Percentiles rank a stretch among this genome's conserved stretches.
Conservation (phyloP, 2,113 vertebrate species). For the Nicator chloris region DNA sequence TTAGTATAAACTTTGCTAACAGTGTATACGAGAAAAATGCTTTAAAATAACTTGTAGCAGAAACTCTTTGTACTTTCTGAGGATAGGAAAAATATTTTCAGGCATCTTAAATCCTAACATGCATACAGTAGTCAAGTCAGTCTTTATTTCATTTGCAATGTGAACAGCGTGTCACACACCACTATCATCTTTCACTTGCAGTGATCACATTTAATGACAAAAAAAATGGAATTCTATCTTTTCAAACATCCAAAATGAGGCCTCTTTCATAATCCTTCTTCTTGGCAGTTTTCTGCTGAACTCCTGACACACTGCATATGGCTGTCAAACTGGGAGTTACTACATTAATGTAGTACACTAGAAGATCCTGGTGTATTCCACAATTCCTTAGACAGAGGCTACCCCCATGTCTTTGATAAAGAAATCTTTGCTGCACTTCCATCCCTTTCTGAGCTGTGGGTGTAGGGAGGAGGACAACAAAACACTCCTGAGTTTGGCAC, state of each 20-base stretch:
- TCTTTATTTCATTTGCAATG: background rate
- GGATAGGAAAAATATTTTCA: background rate
- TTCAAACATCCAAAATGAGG: background rate
- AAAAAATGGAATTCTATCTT: background rate
- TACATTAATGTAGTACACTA: accelerated
- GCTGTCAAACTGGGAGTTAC: background rate
- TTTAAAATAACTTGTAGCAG: background rate
- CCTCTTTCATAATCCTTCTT: background rate
- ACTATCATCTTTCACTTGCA: background rate
- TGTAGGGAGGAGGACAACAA: background rate
- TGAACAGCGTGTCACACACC: background rate
- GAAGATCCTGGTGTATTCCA: background rate
- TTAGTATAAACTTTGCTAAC: background rate
- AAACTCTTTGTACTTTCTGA: background rate
- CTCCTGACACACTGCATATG: background rate
- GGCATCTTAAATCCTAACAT: background rate
- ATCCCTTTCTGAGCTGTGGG: background rate
- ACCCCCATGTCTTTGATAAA: background rate
- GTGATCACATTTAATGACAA: background rate
- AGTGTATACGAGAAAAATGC: background rate
- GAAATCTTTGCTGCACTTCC: background rate
- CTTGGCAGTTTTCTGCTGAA: background rate
- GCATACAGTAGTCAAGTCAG: background rate
- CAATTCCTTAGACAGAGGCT: background rate
- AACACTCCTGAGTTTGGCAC: background rate